Evolutionary conservation across 2,797 vertebrate genomes (phyloP).

Genomic region (Catamblyrhynchus diadema): DNA sequence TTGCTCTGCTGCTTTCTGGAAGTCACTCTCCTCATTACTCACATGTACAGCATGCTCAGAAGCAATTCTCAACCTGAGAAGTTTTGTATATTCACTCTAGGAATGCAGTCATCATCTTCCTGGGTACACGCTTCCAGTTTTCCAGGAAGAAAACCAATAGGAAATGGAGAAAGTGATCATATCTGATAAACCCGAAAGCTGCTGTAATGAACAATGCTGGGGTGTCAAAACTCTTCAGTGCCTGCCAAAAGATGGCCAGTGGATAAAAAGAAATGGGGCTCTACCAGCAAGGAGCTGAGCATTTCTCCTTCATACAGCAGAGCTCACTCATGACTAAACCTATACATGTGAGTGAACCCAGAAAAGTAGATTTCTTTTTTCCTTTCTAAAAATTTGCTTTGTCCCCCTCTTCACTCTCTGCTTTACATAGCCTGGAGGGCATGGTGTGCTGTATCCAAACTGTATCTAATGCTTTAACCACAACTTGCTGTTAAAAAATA

Average conservation of each 20-base stretch:
- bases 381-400: neutral
- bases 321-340: neutral
- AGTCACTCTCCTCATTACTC: neutral
- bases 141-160: conserved; percentile 25
- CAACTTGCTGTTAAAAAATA: neutral
- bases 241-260: neutral
- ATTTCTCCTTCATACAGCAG: neutral
- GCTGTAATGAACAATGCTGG: neutral
- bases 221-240: neutral
- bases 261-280: neutral
- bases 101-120: neutral
- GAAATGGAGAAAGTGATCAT: neutral
- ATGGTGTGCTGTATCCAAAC: neutral
- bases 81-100: neutral
- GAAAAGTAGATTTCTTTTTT: neutral
- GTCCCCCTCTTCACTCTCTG: neutral
- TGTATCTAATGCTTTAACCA: neutral
- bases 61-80: neutral
- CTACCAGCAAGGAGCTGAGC: neutral
- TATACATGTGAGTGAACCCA: neutral
- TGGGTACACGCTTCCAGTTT: neutral
- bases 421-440: neutral
- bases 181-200: neutral
- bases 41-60: neutral
- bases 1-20: neutral